Conservation (phyloP, 2,797 vertebrate genomes). For the Fratercula arctica region DNA sequence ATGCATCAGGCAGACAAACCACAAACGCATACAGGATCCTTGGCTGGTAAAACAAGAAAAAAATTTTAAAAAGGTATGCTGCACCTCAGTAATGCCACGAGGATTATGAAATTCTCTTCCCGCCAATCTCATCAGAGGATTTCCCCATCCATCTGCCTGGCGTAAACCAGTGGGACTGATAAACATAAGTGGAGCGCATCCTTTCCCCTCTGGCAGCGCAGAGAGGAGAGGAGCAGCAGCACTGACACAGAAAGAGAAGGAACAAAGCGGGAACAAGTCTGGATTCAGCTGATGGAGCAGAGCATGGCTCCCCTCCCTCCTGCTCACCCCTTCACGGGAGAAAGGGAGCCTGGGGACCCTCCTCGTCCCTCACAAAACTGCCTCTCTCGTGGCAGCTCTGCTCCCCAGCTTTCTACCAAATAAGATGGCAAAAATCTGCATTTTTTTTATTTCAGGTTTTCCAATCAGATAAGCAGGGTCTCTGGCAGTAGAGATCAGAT, state of each 20-base stretch:
- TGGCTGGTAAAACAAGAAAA: background rate
- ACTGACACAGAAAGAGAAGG: background rate
- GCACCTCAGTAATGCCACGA: background rate
- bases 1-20: background rate
- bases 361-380: rapidly evolving
- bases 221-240: background rate
- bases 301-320: background rate
- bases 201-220: background rate
- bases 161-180: background rate
- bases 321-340: background rate
- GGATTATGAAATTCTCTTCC: background rate
- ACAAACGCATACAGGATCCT: background rate
- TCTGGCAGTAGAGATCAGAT: background rate
- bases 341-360: rapidly evolving
- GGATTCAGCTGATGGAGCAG: background rate
- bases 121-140: background rate
- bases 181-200: background rate
- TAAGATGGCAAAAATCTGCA: background rate
- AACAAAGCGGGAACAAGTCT: background rate
- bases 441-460: background rate
- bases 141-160: background rate
- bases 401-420: background rate
- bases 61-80: background rate
- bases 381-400: rapidly evolving
- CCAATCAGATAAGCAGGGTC: background rate